These are phyloP conservation scores for Eospalax fontanierii DNA, from an alignment of 2,797 vertebrate species.

Conservation along the genomic window DNA sequence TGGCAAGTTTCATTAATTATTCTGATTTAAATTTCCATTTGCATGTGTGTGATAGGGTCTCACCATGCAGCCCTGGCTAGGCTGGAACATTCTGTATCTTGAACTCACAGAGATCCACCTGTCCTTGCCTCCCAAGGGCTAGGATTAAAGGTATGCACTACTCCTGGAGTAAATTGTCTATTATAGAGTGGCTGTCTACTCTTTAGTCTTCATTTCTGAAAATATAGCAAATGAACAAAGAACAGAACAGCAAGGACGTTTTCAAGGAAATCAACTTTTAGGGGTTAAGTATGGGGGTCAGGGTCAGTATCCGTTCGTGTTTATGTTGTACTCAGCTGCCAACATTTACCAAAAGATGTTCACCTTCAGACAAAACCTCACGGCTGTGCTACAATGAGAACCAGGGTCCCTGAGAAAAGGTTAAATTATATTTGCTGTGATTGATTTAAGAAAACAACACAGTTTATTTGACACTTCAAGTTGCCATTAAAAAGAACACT, in stretches of 20 bases:
- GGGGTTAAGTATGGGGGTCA: neutral
- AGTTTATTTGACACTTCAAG: conserved; percentile 26
- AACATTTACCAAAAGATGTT: neutral
- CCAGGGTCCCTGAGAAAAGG: neutral
- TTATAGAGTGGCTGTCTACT: neutral
- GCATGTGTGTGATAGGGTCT: neutral
- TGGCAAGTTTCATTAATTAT: neutral
- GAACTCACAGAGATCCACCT: no score
- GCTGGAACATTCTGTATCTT: no score
- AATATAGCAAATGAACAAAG: neutral
- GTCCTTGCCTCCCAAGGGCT: no score
- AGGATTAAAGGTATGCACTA: no score
- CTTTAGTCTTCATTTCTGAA: conserved; percentile 31
- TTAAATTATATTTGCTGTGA: neutral
- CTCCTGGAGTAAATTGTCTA: no score
- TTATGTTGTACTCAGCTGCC: neutral
- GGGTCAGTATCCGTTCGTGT: neutral
- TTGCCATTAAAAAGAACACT: neutral
- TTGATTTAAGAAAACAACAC: conserved; percentile 60
- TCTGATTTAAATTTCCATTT: conserved; percentile 3
- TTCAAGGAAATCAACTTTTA: conserved; percentile 4
- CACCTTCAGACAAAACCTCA: conserved; percentile 13
- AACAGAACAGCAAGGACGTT: neutral
- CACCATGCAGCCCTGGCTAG: no score
- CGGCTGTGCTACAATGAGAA: neutral